Evolutionary conservation across 2,113 vertebrate genomes (phyloP).

Genomic region (Gopherus evgoodei): DNA sequence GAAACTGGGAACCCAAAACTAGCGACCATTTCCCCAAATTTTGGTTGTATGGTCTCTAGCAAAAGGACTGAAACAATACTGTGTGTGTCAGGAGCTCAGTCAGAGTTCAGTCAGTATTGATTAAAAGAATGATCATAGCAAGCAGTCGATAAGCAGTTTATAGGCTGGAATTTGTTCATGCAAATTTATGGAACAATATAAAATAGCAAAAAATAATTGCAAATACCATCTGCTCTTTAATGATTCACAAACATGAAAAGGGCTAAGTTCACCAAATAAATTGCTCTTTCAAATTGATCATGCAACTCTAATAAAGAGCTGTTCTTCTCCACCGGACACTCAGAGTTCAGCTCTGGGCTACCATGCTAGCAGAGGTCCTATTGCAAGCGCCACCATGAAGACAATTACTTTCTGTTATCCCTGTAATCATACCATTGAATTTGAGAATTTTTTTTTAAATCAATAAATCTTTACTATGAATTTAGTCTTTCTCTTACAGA

Average conservation of each 20-base stretch:
- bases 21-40: not conserved
- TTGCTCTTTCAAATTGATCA: not conserved
- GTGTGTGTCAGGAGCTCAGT: rapidly evolving
- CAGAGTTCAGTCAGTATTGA: not conserved
- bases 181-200: constrained; percentile 2
- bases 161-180: not conserved
- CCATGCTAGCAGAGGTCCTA: not conserved
- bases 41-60: not conserved
- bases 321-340: not conserved
- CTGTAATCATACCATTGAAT: not conserved
- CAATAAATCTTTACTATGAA: not conserved
- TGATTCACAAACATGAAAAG: constrained; percentile 1
- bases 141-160: not conserved
- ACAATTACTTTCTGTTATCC: not conserved
- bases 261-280: constrained; percentile 6
- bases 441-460: not conserved
- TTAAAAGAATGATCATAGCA: not conserved
- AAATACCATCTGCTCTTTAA: not conserved
- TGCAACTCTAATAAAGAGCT: rapidly evolving
- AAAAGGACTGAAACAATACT: not conserved
- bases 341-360: not conserved
- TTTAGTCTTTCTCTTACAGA: not conserved
- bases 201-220: not conserved
- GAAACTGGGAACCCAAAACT: not conserved
- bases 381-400: not conserved